A percentile compares a stretch with the other conserved stretches of the same genome.
Evolutionary conservation across 2,888 invertebrate species (phyloP).

Genomic region (Petrolisthes cinctipes): DNA sequence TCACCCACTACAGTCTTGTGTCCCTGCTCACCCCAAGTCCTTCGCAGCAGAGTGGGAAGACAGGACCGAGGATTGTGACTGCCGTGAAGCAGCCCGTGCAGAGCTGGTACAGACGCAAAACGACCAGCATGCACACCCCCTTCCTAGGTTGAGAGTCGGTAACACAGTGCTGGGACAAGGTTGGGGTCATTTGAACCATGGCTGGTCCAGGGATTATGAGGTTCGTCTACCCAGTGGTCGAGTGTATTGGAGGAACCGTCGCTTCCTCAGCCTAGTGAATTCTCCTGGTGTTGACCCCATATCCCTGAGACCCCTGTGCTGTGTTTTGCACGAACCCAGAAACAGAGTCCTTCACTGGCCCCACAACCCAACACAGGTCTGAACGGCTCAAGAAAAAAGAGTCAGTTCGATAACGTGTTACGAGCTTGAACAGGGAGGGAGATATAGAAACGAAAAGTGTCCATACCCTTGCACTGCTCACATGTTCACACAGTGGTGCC

Average conservation of each 20-base stretch:
- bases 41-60: too few relatives aligned
- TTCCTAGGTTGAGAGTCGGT: not conserved
- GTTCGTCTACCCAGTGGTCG: not conserved
- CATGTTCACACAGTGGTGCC: too few relatives aligned
- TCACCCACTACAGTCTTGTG: too few relatives aligned
- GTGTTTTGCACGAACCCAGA: not conserved
- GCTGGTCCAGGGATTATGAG: conserved; percentile 8
- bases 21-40: too few relatives aligned
- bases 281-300: too few relatives aligned
- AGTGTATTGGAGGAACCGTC: too few relatives aligned
- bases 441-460: too few relatives aligned
- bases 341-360: not conserved
- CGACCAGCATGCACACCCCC: not conserved
- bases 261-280: too few relatives aligned
- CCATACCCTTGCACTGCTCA: too few relatives aligned
- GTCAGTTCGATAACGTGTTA: not conserved
- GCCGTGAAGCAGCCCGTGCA: conserved; percentile 4
- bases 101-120: not conserved
- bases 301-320: too few relatives aligned
- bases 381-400: too few relatives aligned
- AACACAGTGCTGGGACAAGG: not conserved
- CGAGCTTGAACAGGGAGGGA: conserved; percentile 9
- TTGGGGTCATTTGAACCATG: too few relatives aligned
- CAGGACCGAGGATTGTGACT: conserved; percentile 1
- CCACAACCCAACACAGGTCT: not conserved